Evolutionary conservation across 2,888 invertebrate genomes (phyloP).

Genomic region (Apamea anceps): DNA sequence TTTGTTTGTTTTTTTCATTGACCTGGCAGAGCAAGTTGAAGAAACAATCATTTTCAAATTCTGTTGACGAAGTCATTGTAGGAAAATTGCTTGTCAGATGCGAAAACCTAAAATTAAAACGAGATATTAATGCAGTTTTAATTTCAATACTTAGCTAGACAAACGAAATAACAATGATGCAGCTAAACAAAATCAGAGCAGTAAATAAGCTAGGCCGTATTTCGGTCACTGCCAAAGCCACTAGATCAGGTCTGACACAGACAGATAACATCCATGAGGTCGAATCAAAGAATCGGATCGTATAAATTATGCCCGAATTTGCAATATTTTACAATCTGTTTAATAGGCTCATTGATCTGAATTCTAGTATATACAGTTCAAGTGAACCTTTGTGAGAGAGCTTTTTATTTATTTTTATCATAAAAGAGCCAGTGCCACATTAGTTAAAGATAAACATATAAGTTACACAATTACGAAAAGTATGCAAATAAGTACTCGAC

Average conservation of each 20-base stretch:
- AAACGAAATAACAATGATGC: background rate
- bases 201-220: slow-evolving; percentile 5
- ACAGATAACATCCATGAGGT: slow-evolving; percentile 33
- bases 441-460: background rate
- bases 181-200: background rate
- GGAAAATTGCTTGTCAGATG: background rate
- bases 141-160: no score
- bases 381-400: background rate
- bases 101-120: background rate
- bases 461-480: background rate
- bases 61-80: background rate
- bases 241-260: background rate
- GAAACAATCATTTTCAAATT: background rate
- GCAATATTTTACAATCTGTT: background rate
- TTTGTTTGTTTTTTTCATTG: background rate
- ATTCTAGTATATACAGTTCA: background rate
- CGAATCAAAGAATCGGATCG: slow-evolving; percentile 2
- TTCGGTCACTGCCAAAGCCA: slow-evolving; percentile 28
- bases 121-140: background rate
- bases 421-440: background rate
- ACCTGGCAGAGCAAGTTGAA: background rate
- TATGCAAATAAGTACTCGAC: background rate
- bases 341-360: background rate
- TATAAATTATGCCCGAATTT: slow-evolving; percentile 6
- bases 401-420: background rate